Evolutionary conservation across 2,888 invertebrate genomes (phyloP).

Genomic region (Mesorhabditis sp.): DNA sequence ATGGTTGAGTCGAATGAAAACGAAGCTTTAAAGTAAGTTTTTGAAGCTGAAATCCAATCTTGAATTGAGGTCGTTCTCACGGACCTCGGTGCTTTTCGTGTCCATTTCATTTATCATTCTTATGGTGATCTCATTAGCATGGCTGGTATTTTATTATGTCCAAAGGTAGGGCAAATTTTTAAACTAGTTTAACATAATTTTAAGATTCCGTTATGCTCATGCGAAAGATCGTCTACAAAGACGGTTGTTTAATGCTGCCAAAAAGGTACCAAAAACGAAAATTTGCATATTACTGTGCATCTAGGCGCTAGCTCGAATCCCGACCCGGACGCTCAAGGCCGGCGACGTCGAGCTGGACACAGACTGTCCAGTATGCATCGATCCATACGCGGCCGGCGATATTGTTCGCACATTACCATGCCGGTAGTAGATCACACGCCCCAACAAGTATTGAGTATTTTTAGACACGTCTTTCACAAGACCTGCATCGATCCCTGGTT

Average conservation of each 20-base stretch:
- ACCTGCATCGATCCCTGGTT: conserved; percentile 93
- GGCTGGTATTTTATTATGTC: conserved; percentile 92
- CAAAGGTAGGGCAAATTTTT: conserved; percentile 64
- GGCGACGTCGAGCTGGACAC: conserved; percentile 81
- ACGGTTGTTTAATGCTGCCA: conserved; percentile 80
- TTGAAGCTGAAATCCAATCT: no score
- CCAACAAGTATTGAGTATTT: conserved; percentile 41
- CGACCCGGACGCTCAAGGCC: conserved; percentile 79
- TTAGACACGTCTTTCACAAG: conserved; percentile 90
- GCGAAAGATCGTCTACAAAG: conserved; percentile 89
- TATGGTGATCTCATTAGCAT: conserved; percentile 76
- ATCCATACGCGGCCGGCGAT: conserved; percentile 82
- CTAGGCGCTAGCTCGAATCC: conserved; percentile 83
- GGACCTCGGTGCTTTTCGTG: conserved; percentile 75
- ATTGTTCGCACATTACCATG: conserved; percentile 83
- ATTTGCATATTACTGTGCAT: not conserved
- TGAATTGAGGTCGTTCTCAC: conserved; percentile 46
- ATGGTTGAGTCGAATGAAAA: not conserved
- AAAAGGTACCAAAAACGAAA: conserved; percentile 66
- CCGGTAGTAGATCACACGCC: conserved; percentile 68
- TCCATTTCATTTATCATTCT: conserved; percentile 90
- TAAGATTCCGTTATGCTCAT: conserved; percentile 83
- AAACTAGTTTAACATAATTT: not conserved
- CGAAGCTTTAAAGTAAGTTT: not conserved
- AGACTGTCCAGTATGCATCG: conserved; percentile 90